Evolutionary conservation across 2,888 invertebrate species (phyloP), one percentile per base, ranked within the genome.

Genomic region (Cosmorhoe ocellata): DNA sequence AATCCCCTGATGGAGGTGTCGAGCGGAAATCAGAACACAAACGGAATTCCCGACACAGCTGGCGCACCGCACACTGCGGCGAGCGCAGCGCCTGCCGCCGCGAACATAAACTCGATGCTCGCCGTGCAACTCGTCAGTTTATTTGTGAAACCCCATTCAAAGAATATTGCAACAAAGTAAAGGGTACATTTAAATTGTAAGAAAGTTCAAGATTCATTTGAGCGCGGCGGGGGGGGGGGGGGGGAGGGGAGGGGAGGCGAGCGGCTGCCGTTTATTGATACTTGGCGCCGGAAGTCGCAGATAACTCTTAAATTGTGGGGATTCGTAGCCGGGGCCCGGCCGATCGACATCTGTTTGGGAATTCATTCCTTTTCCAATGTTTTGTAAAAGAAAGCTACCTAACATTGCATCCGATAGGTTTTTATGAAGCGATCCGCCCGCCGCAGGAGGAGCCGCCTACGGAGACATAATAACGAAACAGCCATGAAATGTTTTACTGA

Each of bases 181-280:
- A 51, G 39, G 49, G 42, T 43, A 45, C 46, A 55, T 56, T 58
- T 39, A 52, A 52, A 58, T 52, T 47, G 51, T 51, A 46, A 50
- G 42, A 45, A 55, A 56, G 45, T 56, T 59, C 28, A 39, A 46
- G 37, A 49, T 51, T 50, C 45, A 53, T 56, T 51, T 51, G 40
- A 56, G 51, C 46, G 56, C 58, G 30, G 38, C 32, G 38, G 36
- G 31, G 45, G 3, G 3, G 41, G 36, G 31, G 45, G 31, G 45
- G 3, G 3, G 41, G 36, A 31, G 45, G 38, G 36, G 31, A 42
- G 3, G 3, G 41, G 36, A 31, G 45, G 46, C 30, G 51, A 56
- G 46, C 59, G 48, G 36, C 53, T 59, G 53, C 49, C 49, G 48
- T 54, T 59, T 56, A 59, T 56, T 49, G 56, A 56, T 51, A 53